These are phyloP conservation scores for Conus canariensis DNA, from an alignment of 2,888 invertebrate species.

Conservation along the genomic window DNA sequence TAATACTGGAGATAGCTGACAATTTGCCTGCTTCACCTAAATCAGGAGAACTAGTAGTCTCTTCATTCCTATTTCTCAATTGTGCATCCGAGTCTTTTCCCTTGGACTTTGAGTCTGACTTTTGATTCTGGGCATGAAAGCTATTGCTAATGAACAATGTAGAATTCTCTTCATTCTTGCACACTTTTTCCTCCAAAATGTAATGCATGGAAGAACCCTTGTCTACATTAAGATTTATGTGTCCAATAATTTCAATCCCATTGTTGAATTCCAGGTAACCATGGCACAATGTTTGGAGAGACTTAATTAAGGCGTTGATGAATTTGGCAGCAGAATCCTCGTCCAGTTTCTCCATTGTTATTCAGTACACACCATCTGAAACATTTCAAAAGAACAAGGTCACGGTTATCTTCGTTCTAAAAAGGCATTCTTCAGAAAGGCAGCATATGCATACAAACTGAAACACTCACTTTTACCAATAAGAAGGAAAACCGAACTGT, in stretches of 20 bases:
- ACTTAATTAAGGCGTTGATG: conserved; percentile 50
- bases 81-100: conserved; percentile 38
- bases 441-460: no score
- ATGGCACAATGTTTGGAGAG: conserved; percentile 52
- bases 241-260: conserved; percentile 53
- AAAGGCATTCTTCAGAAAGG: no score
- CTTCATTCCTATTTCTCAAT: conserved; percentile 20
- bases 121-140: conserved; percentile 48
- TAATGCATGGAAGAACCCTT: conserved; percentile 50
- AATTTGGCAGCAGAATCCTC: conserved; percentile 51
- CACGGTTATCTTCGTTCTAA: not conserved
- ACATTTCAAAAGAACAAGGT: not conserved
- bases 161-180: conserved; percentile 52
- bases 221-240: conserved; percentile 50
- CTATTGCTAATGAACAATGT: conserved; percentile 54
- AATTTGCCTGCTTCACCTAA: conserved; percentile 45
- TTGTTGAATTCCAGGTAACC: conserved; percentile 53
- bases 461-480: no score
- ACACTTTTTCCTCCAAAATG: conserved; percentile 52
- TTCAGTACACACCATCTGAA: conserved; percentile 12
- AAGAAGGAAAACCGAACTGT: no score
- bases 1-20: conserved; percentile 51
- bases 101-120: conserved; percentile 41
- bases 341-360: conserved; percentile 43
- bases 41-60: conserved; percentile 34